Conservation (phyloP, 1,140 invertebrate genomes). For the Drosophila mayri region DNA sequence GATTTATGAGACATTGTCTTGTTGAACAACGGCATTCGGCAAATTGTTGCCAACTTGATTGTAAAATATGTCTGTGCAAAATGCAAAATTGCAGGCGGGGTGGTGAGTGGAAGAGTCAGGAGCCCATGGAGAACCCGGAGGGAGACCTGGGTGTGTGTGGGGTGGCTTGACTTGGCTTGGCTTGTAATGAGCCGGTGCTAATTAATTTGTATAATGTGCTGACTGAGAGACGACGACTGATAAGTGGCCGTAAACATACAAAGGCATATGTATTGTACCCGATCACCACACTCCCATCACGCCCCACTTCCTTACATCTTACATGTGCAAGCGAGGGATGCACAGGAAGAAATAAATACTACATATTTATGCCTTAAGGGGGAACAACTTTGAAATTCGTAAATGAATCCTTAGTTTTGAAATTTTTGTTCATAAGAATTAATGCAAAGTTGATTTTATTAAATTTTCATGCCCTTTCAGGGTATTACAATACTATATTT, state of each 20-base stretch:
- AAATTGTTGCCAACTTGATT: conserved; percentile 63
- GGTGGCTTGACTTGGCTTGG: neutral
- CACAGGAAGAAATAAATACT: neutral
- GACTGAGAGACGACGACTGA: conserved; percentile 41
- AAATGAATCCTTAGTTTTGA: no score
- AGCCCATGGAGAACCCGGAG: neutral
- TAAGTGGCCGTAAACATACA: conserved; percentile 66
- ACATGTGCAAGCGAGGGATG: neutral
- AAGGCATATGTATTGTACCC: conserved; percentile 29
- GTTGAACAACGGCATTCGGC: conserved; percentile 52
- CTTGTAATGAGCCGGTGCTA: conserved; percentile 58
- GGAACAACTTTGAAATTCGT: no score
- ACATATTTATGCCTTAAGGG: no score
- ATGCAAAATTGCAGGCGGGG: neutral
- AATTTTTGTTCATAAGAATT: no score
- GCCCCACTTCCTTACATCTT: neutral
- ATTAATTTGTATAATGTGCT: conserved; percentile 78
- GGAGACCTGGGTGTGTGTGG: neutral
- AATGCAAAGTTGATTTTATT: no score
- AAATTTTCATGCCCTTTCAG: no score
- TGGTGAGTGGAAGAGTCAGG: neutral
- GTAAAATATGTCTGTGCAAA: conserved; percentile 48
- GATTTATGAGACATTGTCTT: conserved; percentile 54
- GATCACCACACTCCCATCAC: conserved; percentile 7
- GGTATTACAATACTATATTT: no score